phyloP scores from a whole-genome alignment of 2,888 invertebrate species.

The Melangyna quadrimaculata region DNA sequence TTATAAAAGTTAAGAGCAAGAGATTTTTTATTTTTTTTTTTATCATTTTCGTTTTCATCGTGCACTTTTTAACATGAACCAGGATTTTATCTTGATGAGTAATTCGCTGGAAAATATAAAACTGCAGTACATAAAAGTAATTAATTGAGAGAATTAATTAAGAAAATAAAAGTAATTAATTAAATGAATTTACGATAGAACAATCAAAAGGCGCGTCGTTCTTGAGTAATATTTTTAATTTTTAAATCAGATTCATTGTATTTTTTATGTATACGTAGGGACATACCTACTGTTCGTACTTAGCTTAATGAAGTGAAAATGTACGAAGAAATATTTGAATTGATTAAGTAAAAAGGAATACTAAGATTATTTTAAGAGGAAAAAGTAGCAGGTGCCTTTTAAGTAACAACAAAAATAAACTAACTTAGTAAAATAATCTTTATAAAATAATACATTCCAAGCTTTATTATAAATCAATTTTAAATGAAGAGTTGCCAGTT shows the following conservation, averaged over 20 bases:
- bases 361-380: too few relatives aligned
- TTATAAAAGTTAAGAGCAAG: neutral
- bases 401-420: too few relatives aligned
- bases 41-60: neutral
- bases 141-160: neutral
- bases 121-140: neutral
- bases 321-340: neutral
- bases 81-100: neutral
- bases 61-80: neutral
- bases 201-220: neutral
- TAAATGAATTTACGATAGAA: neutral
- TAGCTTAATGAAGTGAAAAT: neutral
- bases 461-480: too few relatives aligned
- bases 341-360: too few relatives aligned
- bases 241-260: neutral
- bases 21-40: neutral
- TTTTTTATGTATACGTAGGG: too few relatives aligned
- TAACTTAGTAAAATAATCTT: too few relatives aligned
- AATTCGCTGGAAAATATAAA: neutral
- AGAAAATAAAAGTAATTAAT: constrained; percentile 3
- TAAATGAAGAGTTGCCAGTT: too few relatives aligned
- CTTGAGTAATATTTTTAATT: neutral
- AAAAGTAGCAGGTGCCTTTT: too few relatives aligned
- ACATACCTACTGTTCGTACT: too few relatives aligned
- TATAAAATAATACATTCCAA: too few relatives aligned